Conservation (phyloP, 2,113 vertebrate genomes). For the Grus americana region DNA sequence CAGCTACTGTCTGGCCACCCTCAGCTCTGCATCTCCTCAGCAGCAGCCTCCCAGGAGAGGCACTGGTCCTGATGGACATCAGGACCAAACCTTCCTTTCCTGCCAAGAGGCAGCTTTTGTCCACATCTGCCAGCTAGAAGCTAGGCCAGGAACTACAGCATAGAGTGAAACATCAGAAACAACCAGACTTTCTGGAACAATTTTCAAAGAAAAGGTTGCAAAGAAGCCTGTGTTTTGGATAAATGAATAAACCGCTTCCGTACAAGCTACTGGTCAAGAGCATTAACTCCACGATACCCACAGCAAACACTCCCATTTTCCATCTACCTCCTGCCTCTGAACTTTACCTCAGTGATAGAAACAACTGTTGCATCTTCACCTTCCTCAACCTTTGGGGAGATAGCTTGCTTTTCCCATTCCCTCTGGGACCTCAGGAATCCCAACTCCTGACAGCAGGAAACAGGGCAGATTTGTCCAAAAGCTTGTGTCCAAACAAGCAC, state of each 20-base stretch:
- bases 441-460: neutral
- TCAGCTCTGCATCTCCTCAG: neutral
- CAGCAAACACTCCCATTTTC: neutral
- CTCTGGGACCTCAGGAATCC: neutral
- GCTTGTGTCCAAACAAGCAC: neutral
- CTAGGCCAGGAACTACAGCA: neutral
- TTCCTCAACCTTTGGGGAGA: neutral
- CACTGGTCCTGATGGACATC: neutral
- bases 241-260: neutral
- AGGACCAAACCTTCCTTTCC: neutral
- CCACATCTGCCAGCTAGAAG: neutral
- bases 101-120: neutral
- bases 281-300: neutral
- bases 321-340: neutral
- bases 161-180: neutral
- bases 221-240: neutral
- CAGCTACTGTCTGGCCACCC: neutral
- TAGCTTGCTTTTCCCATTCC: neutral
- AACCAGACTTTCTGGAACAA: neutral
- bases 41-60: neutral
- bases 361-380: neutral
- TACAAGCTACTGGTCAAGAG: neutral
- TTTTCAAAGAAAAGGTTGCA: neutral
- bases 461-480: neutral
- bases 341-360: neutral